A percentile compares a stretch with the other conserved stretches of the same genome.
Evolutionary conservation across 2,888 invertebrate genomes (phyloP).

Genomic region (Pycnomerus fuliginosus): DNA sequence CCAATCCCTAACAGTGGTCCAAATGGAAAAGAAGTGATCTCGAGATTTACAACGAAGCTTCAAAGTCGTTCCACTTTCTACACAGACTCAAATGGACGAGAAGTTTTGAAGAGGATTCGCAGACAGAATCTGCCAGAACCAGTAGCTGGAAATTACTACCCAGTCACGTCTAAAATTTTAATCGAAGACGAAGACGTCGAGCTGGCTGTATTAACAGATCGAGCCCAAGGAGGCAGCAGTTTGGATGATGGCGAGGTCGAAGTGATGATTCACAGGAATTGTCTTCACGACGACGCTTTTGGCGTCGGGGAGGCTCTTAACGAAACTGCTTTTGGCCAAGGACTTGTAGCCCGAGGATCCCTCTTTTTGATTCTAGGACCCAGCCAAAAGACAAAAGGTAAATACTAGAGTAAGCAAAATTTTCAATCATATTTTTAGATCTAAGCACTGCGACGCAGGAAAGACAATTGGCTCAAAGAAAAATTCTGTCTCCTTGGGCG

Average conservation of each 20-base stretch:
- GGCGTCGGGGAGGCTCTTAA: slow-evolving; percentile 90
- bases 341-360: slow-evolving; percentile 66
- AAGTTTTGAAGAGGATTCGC: slow-evolving; percentile 69
- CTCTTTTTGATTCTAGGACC: slow-evolving; percentile 36
- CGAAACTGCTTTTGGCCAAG: slow-evolving; percentile 69
- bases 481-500: slow-evolving; percentile 56
- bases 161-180: slow-evolving; percentile 66
- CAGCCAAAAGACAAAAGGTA: slow-evolving; percentile 3
- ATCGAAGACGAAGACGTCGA: slow-evolving; percentile 54
- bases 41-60: slow-evolving; percentile 59
- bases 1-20: slow-evolving; percentile 56
- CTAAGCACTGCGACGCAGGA: slow-evolving; percentile 46
- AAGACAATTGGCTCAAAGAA: slow-evolving; percentile 54
- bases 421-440: background rate
- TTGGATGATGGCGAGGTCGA: slow-evolving; percentile 49
- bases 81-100: slow-evolving; percentile 91
- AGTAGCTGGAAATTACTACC: slow-evolving; percentile 70
- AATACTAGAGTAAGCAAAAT: background rate
- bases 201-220: slow-evolving; percentile 60
- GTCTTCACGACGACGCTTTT: slow-evolving; percentile 83
- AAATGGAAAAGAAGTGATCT: slow-evolving; percentile 69
- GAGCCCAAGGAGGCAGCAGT: slow-evolving; percentile 62
- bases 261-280: slow-evolving; percentile 68
- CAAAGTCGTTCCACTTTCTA: slow-evolving; percentile 68
- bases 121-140: slow-evolving; percentile 49